Evolutionary conservation across 2,113 vertebrate species (phyloP).

Genomic region (Peromyscus californicus): DNA sequence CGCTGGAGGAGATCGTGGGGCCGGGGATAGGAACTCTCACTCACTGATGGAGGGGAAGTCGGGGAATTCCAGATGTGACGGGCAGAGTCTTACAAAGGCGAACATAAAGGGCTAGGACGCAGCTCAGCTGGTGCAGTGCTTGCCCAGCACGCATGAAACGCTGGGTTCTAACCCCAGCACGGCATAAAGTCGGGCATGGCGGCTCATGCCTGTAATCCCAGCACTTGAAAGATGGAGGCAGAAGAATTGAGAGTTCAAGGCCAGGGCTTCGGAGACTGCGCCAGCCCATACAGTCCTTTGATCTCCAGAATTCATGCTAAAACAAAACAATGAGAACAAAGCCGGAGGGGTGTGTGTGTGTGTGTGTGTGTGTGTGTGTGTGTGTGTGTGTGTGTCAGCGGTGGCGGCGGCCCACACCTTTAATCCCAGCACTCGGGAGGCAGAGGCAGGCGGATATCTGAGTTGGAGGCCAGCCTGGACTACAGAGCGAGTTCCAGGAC

Average conservation of each 20-base stretch:
- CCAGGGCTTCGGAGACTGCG: not conserved
- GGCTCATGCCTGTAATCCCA: not conserved
- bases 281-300: not conserved
- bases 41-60: not conserved
- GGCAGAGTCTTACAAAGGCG: not conserved
- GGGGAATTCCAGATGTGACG: not conserved
- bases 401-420: not conserved
- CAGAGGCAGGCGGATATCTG: not conserved
- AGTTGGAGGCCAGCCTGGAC: not conserved
- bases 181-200: no score
- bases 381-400: no score
- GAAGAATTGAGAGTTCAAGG: not conserved
- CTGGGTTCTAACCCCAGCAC: not conserved
- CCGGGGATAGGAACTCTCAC: not conserved
- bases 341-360: no score
- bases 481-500: not conserved
- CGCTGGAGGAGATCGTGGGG: not conserved
- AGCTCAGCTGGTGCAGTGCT: not conserved
- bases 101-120: not conserved
- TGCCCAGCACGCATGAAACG: not conserved
- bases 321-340: not conserved
- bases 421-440: not conserved
- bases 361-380: no score
- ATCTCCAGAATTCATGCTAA: not conserved
- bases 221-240: fast-evolving